Percentiles rank a stretch among this genome's conserved stretches.
These are phyloP conservation scores for Arvicanthis niloticus DNA, from an alignment of 2,113 vertebrate genomes.

Conservation along the genomic window DNA sequence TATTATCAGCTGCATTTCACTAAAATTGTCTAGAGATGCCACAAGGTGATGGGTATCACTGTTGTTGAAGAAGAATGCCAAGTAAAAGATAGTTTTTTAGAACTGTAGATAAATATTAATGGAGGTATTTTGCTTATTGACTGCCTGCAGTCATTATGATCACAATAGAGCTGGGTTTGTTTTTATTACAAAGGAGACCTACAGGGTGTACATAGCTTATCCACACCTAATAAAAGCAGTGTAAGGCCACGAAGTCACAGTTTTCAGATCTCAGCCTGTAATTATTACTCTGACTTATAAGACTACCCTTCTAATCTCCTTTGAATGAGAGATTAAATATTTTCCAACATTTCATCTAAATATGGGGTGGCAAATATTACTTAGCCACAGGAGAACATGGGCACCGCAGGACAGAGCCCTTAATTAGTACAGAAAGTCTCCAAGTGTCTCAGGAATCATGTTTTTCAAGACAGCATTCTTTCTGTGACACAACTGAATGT, in stretches of 20 bases:
- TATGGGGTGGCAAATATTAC: neutral
- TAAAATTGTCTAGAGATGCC: neutral
- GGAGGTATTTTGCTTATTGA: neutral
- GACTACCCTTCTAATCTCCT: neutral
- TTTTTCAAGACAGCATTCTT: neutral
- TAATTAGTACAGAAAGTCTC: neutral
- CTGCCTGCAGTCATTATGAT: neutral
- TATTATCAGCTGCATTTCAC: neutral
- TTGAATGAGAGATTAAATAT: neutral
- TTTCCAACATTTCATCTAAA: conserved; percentile 4
- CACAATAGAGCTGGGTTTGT: neutral
- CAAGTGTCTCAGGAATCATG: neutral
- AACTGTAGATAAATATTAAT: neutral
- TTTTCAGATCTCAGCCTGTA: neutral
- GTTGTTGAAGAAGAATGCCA: neutral
- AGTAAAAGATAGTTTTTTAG: neutral
- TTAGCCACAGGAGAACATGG: neutral
- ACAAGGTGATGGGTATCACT: neutral
- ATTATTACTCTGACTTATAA: neutral
- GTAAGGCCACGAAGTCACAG: neutral
- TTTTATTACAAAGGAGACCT: neutral
- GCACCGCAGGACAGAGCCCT: neutral
- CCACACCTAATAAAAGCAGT: too few species aligned
- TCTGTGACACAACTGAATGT: too few species aligned
- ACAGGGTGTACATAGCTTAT: neutral